phyloP scores from a whole-genome alignment of 2,797 vertebrate species.

The Halcyon chelicuti region DNA sequence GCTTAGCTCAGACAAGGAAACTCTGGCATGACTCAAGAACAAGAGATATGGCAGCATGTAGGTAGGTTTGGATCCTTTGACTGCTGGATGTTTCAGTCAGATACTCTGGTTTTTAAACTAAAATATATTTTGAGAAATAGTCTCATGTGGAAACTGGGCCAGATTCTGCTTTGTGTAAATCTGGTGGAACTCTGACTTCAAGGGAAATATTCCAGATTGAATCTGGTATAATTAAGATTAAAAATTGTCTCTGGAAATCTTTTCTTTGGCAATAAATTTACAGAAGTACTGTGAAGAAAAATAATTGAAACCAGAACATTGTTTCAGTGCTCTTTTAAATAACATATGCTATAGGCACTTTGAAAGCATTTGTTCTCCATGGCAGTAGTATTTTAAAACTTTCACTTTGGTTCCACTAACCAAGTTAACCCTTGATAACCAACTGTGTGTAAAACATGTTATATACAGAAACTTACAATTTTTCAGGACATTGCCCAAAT shows the following conservation, averaged over 20 bases:
- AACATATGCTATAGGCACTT: conserved; percentile 36
- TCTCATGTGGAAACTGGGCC: neutral
- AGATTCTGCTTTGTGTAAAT: conserved; percentile 27
- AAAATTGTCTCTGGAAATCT: conserved; percentile 49
- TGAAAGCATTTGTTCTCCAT: conserved; percentile 54
- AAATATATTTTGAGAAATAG: neutral
- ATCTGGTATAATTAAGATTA: conserved; percentile 63
- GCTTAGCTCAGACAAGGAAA: neutral
- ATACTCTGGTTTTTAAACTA: neutral
- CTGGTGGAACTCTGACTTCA: conserved; percentile 34
- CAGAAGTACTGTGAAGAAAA: conserved; percentile 48
- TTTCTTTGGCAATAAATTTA: conserved; percentile 39
- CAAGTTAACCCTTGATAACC: conserved; percentile 60
- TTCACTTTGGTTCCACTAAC: conserved; percentile 57
- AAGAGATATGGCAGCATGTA: neutral
- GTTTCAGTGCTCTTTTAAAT: conserved; percentile 54
- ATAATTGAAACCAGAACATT: conserved; percentile 58
- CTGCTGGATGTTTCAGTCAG: neutral
- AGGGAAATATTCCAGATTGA: conserved; percentile 52
- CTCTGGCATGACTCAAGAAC: neutral
- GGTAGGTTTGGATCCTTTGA: neutral
- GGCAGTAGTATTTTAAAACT: conserved; percentile 58
- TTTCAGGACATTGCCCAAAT: neutral
- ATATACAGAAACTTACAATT: neutral
- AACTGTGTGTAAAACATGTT: neutral